These are phyloP conservation scores for Epizoanthus scotinus DNA, from an alignment of 92 coral and sea anemone genomes.

Conservation along the genomic window DNA sequence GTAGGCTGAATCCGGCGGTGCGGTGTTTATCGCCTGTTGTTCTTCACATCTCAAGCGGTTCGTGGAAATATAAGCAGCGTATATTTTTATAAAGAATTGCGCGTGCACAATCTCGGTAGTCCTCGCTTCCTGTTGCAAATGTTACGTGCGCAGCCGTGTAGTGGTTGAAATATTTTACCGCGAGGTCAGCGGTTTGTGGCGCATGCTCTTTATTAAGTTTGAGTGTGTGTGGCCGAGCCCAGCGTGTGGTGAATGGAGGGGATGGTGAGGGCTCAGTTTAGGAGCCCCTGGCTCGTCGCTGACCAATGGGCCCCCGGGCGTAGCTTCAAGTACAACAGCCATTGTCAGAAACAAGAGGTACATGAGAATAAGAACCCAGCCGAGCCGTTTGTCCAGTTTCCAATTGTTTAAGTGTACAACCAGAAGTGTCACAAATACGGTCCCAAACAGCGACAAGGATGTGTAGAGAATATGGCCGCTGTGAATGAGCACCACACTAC, in stretches of 20 bases:
- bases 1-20: too few species aligned
- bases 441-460: constrained; percentile 89
- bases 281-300: constrained; percentile 72
- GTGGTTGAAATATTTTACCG: neutral
- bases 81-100: too few species aligned
- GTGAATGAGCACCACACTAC: constrained; percentile 89
- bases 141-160: too few species aligned
- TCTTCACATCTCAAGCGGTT: too few species aligned
- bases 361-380: constrained; percentile 69
- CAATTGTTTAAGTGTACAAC: constrained; percentile 81
- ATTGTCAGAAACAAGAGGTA: constrained; percentile 73
- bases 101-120: neutral
- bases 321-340: constrained; percentile 90
- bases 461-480: constrained; percentile 91
- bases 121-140: neutral
- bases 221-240: constrained; percentile 81
- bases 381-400: constrained; percentile 84
- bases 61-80: too few species aligned
- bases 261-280: constrained; percentile 85
- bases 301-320: constrained; percentile 71
- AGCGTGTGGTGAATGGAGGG: constrained; percentile 79
- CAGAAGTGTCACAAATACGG: constrained; percentile 72
- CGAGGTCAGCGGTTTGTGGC: constrained; percentile 40
- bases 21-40: too few species aligned
- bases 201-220: constrained; percentile 54